Evolutionary conservation across 1,140 invertebrate species (phyloP).

Genomic region (Zelostemma sp.): DNA sequence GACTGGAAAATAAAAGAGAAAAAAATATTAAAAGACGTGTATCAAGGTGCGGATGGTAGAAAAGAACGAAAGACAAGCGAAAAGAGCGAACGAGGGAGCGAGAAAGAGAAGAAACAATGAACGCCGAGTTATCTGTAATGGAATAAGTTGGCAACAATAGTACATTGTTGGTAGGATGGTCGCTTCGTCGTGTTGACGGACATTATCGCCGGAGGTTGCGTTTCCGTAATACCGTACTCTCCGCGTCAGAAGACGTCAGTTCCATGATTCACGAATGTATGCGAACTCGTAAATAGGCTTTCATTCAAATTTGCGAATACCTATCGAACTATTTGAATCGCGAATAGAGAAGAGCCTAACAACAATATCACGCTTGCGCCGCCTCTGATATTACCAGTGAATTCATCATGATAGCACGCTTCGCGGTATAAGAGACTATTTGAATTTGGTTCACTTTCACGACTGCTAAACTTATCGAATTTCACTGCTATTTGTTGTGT

Average conservation of each 20-base stretch:
- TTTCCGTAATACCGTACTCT: slow-evolving; percentile 61
- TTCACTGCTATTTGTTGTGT: no score
- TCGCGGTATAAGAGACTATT: not conserved
- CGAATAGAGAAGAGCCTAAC: slow-evolving; percentile 43
- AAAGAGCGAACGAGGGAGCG: slow-evolving; percentile 13
- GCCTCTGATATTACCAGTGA: slow-evolving; percentile 33
- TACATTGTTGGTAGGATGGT: slow-evolving; percentile 66
- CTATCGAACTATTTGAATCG: slow-evolving; percentile 51
- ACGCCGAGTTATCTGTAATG: slow-evolving; percentile 69
- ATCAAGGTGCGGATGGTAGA: slow-evolving; percentile 1
- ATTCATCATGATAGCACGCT: slow-evolving; percentile 42
- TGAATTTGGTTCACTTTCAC: not conserved
- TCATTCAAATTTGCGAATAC: slow-evolving; percentile 47
- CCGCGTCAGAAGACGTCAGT: slow-evolving; percentile 55
- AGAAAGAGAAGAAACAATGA: slow-evolving; percentile 63
- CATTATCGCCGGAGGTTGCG: slow-evolving; percentile 69
- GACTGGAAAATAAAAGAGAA: no score
- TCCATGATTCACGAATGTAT: slow-evolving; percentile 55
- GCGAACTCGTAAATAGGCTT: slow-evolving; percentile 49
- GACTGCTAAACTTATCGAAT: no score
- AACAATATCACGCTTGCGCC: slow-evolving; percentile 22
- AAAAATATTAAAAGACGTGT: slow-evolving; percentile 3
- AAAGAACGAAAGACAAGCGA: slow-evolving; percentile 19
- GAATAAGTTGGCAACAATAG: slow-evolving; percentile 72
- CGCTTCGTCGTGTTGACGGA: slow-evolving; percentile 68